Percentiles rank a stretch among this genome's conserved stretches.
Conservation (phyloP, 1,140 invertebrate genomes). For the Agraylea sexmaculata region DNA sequence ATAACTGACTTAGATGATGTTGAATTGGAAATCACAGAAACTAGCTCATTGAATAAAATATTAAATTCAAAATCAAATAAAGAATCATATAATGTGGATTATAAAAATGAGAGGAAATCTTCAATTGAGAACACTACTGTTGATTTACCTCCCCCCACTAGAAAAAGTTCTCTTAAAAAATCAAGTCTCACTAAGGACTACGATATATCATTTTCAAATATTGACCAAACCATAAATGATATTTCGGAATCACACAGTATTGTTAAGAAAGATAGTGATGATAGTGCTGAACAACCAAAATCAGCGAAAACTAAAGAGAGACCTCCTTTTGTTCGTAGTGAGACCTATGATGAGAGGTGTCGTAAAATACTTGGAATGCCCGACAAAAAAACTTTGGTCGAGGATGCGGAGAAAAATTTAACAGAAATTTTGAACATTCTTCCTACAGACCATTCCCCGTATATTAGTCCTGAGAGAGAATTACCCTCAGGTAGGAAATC, state of each 20-base stretch:
- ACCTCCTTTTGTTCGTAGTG: conserved; percentile 42
- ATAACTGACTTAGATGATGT: conserved; percentile 32
- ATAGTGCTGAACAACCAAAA: conserved; percentile 18
- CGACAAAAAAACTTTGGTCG: conserved; percentile 28
- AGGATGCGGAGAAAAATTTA: conserved; percentile 22
- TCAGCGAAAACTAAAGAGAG: conserved; percentile 26
- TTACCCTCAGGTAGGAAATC: conserved; percentile 19
- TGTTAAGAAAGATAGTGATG: conserved; percentile 26
- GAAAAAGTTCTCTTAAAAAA: conserved; percentile 40
- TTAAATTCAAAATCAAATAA: conserved; percentile 14
- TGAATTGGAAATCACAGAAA: conserved; percentile 20
- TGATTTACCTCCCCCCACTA: conserved; percentile 27
- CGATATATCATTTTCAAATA: conserved; percentile 26
- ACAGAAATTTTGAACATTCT: conserved; percentile 21
- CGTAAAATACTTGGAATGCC: conserved; percentile 50
- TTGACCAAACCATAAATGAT: conserved; percentile 13
- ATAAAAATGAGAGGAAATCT: conserved; percentile 12
- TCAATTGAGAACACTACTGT: conserved; percentile 22
- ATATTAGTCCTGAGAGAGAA: conserved; percentile 23
- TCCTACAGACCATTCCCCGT: conserved; percentile 23
- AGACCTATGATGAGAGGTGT: conserved; percentile 59
- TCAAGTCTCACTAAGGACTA: conserved; percentile 21
- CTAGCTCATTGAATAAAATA: no score
- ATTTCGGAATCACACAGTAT: conserved; percentile 24
- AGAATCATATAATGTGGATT: conserved; percentile 14